phyloP scores from a whole-genome alignment of 2,113 vertebrate species.

The Illadopsis cleaveri region DNA sequence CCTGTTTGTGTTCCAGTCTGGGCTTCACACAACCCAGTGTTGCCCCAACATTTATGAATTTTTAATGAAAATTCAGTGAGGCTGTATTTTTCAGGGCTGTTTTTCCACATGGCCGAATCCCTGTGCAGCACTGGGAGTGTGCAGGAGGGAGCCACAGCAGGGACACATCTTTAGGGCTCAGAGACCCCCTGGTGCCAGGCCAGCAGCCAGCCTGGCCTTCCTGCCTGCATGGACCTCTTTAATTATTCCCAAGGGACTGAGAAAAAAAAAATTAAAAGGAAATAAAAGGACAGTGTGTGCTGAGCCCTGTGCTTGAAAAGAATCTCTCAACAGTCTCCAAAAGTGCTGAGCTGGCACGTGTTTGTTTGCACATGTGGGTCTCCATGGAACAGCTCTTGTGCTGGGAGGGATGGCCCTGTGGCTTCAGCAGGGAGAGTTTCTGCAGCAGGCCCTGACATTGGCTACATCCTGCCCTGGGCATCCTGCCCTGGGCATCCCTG shows the following conservation, averaged over 20 bases:
- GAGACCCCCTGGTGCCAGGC: neutral
- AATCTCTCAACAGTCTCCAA: neutral
- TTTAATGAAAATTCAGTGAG: neutral
- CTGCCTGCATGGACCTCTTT: neutral
- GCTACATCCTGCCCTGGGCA: neutral
- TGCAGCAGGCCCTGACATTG: fast-evolving
- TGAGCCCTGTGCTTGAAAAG: neutral
- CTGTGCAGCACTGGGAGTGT: neutral
- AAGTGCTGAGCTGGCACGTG: neutral
- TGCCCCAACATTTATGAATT: neutral
- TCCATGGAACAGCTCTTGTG: neutral
- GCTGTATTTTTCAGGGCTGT: neutral
- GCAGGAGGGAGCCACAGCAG: neutral
- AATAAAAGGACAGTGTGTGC: neutral
- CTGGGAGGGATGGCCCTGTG: neutral
- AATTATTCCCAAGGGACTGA: neutral
- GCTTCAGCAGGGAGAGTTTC: neutral
- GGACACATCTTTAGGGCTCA: neutral
- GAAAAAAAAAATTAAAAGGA: neutral
- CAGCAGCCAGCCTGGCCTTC: neutral
- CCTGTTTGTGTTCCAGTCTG: neutral
- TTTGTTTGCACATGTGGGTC: neutral
- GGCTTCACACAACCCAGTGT: neutral
- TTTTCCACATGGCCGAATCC: neutral
- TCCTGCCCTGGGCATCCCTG: neutral